Percentiles rank a stretch among this genome's conserved stretches.
phyloP scores from a whole-genome alignment of 2,113 vertebrate genomes.

The Hydrolagus affinis region DNA sequence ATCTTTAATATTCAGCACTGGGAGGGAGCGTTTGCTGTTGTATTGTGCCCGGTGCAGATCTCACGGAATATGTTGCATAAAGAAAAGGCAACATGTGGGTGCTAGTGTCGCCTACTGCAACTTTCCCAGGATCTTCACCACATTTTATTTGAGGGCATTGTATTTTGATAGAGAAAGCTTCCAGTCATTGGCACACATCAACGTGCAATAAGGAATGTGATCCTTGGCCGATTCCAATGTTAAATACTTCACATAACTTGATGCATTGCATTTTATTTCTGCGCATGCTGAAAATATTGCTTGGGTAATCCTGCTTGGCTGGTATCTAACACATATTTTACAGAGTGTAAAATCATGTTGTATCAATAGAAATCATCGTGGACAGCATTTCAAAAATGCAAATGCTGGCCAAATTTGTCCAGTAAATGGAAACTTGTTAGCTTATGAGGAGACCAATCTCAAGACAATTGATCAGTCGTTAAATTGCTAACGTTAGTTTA shows the following conservation, averaged over 20 bases:
- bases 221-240: slow-evolving; percentile 41
- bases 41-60: neutral
- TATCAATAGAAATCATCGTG: too few relatives aligned
- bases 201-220: slow-evolving; percentile 42
- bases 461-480: neutral
- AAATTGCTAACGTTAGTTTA: neutral
- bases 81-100: slow-evolving; percentile 42
- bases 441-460: neutral
- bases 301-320: neutral
- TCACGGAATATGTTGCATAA: neutral
- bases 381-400: neutral
- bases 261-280: neutral
- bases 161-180: neutral
- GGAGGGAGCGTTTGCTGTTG: neutral
- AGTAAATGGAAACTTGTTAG: neutral
- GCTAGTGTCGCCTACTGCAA: slow-evolving; percentile 47
- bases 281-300: neutral
- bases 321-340: neutral
- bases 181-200: slow-evolving; percentile 33
- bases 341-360: neutral
- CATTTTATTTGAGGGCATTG: slow-evolving; percentile 15
- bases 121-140: slow-evolving; percentile 49
- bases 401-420: neutral
- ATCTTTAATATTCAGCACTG: neutral
- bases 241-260: slow-evolving; percentile 48